Evolutionary conservation across 2,888 invertebrate genomes (phyloP).

Genomic region (Oeneis ivallda): DNA sequence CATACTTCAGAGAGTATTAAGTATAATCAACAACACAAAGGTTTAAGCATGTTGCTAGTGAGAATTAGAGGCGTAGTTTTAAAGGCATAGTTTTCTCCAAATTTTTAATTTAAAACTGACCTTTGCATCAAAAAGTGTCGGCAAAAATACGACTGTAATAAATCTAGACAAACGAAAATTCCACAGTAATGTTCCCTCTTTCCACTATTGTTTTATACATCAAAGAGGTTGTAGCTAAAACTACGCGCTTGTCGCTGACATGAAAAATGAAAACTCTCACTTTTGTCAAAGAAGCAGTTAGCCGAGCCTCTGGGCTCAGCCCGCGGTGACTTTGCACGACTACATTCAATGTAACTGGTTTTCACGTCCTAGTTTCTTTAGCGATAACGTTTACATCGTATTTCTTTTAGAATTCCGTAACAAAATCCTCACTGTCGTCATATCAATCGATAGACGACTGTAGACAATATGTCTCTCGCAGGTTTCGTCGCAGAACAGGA

Average conservation of each 20-base stretch:
- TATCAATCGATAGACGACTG: no score
- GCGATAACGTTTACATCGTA: not conserved
- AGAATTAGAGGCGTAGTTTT: not conserved
- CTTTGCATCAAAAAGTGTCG: not conserved
- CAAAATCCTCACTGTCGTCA: no score
- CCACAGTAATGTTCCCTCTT: not conserved
- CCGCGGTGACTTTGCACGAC: not conserved
- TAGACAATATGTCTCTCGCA: no score
- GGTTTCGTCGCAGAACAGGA: no score
- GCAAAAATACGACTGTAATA: not conserved
- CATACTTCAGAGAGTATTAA: no score
- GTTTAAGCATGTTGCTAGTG: not conserved
- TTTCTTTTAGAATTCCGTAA: not conserved
- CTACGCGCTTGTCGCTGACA: not conserved
- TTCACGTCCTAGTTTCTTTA: not conserved
- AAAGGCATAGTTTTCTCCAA: not conserved
- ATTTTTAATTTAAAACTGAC: not conserved
- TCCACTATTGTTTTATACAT: conserved; percentile 1
- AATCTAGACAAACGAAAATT: not conserved
- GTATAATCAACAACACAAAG: not conserved
- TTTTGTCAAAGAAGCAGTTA: not conserved
- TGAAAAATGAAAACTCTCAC: conserved; percentile 12
- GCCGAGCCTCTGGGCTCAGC: not conserved
- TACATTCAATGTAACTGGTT: not conserved
- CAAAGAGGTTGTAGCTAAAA: conserved; percentile 1